A percentile compares a stretch with the other conserved stretches of the same genome.
These are phyloP conservation scores for Acomys russatus DNA, from an alignment of 2,797 vertebrate genomes.

Conservation along the genomic window DNA sequence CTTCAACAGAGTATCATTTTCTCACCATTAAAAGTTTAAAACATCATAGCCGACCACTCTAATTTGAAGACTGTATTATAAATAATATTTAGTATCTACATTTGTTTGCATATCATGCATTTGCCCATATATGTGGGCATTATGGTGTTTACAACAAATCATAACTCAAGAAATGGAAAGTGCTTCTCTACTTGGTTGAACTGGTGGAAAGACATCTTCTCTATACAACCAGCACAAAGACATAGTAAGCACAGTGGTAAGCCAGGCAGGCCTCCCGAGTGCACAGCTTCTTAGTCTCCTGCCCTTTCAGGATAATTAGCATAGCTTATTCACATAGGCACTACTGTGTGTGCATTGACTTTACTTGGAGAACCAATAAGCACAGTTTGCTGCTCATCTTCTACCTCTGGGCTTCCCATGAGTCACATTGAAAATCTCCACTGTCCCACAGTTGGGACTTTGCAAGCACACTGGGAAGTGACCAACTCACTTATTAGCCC, in stretches of 20 bases:
- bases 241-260: not conserved
- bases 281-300: not conserved
- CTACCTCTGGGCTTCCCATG: not conserved
- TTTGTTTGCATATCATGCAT: not conserved
- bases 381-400: not conserved
- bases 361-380: not conserved
- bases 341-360: rapidly evolving
- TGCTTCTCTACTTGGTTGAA: not conserved
- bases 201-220: not conserved
- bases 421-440: rapidly evolving
- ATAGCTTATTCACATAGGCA: not conserved
- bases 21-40: not conserved
- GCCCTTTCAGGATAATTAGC: not conserved
- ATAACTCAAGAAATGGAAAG: not conserved
- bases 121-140: not conserved
- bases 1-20: not conserved
- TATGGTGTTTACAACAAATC: not conserved
- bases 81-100: not conserved
- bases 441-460: too few relatives aligned
- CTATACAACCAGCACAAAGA: not conserved
- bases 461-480: not conserved
- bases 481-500: not conserved
- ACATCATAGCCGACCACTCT: not conserved
- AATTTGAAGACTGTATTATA: not conserved
- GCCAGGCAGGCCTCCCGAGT: not conserved